Conservation (phyloP, 2,113 vertebrate genomes). For the Scortum barcoo region DNA sequence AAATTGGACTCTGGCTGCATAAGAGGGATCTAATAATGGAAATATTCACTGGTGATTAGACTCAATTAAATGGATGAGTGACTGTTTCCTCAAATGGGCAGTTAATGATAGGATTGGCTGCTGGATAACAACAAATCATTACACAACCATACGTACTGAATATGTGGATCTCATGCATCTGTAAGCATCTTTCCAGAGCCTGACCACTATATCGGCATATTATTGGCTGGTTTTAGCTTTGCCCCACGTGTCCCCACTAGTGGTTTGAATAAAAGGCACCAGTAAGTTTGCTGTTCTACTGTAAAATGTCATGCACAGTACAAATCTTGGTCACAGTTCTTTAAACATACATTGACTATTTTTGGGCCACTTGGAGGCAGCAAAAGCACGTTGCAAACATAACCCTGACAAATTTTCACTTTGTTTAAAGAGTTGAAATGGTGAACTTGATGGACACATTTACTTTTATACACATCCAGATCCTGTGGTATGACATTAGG, state of each 20-base stretch:
- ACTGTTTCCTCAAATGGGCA: constrained; percentile 20
- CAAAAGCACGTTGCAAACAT: too few species aligned
- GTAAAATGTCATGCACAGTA: neutral
- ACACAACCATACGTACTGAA: constrained; percentile 1
- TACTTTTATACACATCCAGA: neutral
- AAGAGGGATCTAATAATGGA: constrained; percentile 22
- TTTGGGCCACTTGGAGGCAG: too few species aligned
- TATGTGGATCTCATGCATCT: neutral
- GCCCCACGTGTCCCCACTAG: too few species aligned
- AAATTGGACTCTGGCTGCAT: constrained; percentile 6
- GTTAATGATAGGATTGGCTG: constrained; percentile 11
- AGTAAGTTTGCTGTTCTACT: neutral
- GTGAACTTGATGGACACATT: neutral
- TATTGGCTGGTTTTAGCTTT: neutral
- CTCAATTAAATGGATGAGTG: constrained; percentile 45
- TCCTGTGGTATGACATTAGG: neutral
- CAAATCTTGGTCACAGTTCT: too few species aligned
- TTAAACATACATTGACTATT: too few species aligned
- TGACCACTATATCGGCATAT: neutral
- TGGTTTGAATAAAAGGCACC: too few species aligned
- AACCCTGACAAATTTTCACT: too few species aligned
- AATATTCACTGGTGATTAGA: constrained; percentile 39
- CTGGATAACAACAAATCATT: constrained; percentile 25
- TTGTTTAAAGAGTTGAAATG: neutral
- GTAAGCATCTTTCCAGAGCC: neutral